A percentile compares a stretch with the other conserved stretches of the same genome.
Conservation (phyloP, 1,140 invertebrate species). For the Contarinia nasturtii region DNA sequence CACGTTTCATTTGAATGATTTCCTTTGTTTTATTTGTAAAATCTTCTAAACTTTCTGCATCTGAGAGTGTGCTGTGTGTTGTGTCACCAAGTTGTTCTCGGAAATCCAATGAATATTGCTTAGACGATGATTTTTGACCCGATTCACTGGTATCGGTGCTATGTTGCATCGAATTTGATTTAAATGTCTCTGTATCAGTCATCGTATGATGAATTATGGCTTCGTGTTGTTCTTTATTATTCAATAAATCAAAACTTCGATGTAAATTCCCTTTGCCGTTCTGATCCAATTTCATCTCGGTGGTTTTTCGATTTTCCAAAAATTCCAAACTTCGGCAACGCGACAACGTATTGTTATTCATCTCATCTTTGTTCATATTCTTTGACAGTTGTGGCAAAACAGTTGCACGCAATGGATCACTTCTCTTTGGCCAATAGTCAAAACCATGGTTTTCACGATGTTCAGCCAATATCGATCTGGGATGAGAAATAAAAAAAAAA, state of each 20-base stretch:
- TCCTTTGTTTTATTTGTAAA: conserved; percentile 17
- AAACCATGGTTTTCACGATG: conserved; percentile 42
- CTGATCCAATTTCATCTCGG: not conserved
- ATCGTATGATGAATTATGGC: conserved; percentile 11
- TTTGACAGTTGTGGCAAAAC: conserved; percentile 31
- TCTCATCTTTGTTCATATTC: conserved; percentile 32
- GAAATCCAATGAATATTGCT: not conserved
- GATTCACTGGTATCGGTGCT: not conserved
- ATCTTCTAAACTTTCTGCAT: conserved; percentile 15
- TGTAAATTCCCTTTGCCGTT: not conserved
- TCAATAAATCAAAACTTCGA: conserved; percentile 24
- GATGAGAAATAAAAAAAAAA: not conserved
- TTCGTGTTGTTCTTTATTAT: conserved; percentile 14
- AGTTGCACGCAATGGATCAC: conserved; percentile 33
- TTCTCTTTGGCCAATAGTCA: conserved; percentile 43
- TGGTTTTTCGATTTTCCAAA: conserved; percentile 22
- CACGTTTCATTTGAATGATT: conserved; percentile 18
- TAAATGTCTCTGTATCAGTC: not conserved
- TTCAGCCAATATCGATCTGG: conserved; percentile 33
- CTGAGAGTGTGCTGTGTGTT: not conserved
- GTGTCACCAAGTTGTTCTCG: not conserved
- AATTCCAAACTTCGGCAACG: conserved; percentile 41
- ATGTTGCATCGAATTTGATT: not conserved
- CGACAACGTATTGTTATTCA: conserved; percentile 36
- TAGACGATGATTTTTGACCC: not conserved